phyloP scores from a whole-genome alignment of 2,113 vertebrate genomes.

The Sinocyclocheilus anophthalmus region DNA sequence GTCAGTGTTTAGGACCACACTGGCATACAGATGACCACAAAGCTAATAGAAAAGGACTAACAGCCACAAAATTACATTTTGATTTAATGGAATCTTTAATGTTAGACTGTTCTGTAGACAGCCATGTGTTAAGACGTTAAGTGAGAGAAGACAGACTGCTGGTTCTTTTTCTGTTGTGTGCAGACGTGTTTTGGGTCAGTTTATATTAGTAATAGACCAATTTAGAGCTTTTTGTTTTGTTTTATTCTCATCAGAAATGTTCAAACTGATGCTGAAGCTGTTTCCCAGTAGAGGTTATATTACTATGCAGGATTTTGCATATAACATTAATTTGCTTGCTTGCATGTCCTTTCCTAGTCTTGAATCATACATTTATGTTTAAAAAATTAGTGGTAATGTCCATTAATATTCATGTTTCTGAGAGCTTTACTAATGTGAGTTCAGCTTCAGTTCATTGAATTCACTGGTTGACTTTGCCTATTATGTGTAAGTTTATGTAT shows the following conservation, averaged over 20 bases:
- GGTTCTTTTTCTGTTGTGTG: background rate
- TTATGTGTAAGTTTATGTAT: constrained; percentile 5
- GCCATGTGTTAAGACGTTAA: background rate
- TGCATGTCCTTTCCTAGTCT: background rate
- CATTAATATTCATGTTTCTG: constrained; percentile 28
- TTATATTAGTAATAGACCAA: background rate
- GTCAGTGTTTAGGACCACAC: background rate
- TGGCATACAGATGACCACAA: background rate
- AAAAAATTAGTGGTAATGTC: background rate
- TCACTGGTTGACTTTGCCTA: background rate
- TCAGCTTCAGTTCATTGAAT: constrained; percentile 25
- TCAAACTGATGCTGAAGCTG: background rate
- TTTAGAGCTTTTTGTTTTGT: background rate
- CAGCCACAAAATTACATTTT: background rate
- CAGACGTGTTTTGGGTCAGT: background rate
- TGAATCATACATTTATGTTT: background rate
- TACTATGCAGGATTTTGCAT: constrained; percentile 18
- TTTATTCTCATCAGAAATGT: background rate
- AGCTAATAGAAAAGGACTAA: background rate
- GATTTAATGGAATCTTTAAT: background rate
- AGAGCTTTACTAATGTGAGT: constrained; percentile 2
- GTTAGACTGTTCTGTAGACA: background rate
- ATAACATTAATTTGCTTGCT: background rate
- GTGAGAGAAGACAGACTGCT: background rate
- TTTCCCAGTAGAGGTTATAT: background rate